Evolutionary conservation across 1,140 invertebrate genomes (phyloP).

Genomic region (Diorhabda sublineata): DNA sequence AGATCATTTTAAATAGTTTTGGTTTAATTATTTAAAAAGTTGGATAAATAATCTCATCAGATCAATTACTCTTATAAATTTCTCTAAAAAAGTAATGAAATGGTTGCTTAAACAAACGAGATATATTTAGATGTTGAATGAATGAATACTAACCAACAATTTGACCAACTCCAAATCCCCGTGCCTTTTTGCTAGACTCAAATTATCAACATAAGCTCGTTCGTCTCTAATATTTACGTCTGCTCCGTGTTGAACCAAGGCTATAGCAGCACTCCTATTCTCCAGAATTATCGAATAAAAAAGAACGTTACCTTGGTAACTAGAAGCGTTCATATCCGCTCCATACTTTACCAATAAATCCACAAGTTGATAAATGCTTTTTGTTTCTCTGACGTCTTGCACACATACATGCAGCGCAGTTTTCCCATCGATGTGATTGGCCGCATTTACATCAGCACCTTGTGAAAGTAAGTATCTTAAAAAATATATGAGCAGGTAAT

Average conservation of each 20-base stretch:
- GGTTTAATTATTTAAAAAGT: no score
- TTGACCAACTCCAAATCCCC: constrained; percentile 43
- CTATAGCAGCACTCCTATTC: constrained; percentile 33
- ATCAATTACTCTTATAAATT: no score
- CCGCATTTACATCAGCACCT: constrained; percentile 52
- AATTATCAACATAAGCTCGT: constrained; percentile 43
- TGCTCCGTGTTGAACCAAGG: constrained; percentile 41
- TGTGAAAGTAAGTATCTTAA: constrained; percentile 29
- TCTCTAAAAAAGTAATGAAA: background rate
- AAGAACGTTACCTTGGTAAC: constrained; percentile 47
- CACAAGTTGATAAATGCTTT: constrained; percentile 48
- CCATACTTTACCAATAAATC: constrained; percentile 49
- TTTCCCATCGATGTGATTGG: constrained; percentile 44
- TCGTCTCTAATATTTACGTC: constrained; percentile 43
- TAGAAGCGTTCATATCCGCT: constrained; percentile 48
- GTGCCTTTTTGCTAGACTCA: constrained; percentile 47
- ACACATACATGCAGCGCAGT: constrained; percentile 55
- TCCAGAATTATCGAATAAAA: constrained; percentile 41
- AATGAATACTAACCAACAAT: background rate
- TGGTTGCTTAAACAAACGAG: background rate
- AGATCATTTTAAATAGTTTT: no score
- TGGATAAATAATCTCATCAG: no score
- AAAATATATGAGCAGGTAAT: constrained; percentile 8
- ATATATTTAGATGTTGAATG: no score
- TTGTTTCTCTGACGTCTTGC: constrained; percentile 41